Base-by-base conservation (phyloP, 2,113 vertebrate species). In the Hippocampus barbouri region DNA sequence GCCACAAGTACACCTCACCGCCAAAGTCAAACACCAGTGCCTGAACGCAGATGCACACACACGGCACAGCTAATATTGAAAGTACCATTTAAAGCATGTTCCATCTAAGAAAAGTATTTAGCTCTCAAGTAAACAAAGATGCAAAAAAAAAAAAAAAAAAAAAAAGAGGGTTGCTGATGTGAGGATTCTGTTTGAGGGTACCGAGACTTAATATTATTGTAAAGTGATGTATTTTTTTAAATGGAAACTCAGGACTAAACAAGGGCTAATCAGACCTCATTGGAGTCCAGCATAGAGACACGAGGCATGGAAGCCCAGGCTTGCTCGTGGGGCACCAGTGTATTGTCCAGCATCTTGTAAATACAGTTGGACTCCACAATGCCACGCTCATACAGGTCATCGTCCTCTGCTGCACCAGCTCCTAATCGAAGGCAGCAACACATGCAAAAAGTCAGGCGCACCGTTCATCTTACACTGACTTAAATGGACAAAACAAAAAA, bases 1-100 rank as follows among this genome's bases (percentile, higher is more conserved):
- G 88, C 93, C 93, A 94, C 72, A 94, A 84, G 83, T 94, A 94
- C 65, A 94, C 85, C 85, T 94, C 93, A 5, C 87, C 89, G 82
- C 93, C 93, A 10, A 94, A 94, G 76, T 94, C 93, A 75, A 93
- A 92, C 89, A 94, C 85, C 74, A 94, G 86, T 2, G 88, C 89
- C 93, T 94, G 82, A 15, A 66, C 18, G 64, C 41, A 80, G 61
- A 65, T 30, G 66, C 20, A 40, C 11, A 53, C 41, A 56, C 15
- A 70, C 27, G 2, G 63, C 0, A 61, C 41, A 61, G 23, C 21
- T 41, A 45, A 49, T 11, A 18, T 21, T 53, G 10, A 43, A 34
- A 34, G 30, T 34, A 34, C 30, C 5, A 34, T 34, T 5, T 34
- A 34, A 34, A 5, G 30, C 30, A 34, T 5, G 30, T 34, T 5